Conservation (phyloP, 2,888 invertebrate genomes). For the Campoletis raptor region DNA sequence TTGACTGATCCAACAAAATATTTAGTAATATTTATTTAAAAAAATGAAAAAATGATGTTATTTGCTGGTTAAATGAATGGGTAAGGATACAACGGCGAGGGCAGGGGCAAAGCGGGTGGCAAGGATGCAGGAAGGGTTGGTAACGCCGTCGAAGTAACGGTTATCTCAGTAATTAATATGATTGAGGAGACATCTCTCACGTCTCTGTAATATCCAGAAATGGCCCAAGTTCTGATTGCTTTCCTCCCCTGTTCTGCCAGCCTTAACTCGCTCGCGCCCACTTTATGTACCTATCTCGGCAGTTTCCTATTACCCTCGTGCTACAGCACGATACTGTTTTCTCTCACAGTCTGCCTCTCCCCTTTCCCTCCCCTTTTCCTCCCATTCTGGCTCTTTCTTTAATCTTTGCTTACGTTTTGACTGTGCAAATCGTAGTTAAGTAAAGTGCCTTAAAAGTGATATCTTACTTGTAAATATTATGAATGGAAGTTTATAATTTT, state of each 20-base stretch:
- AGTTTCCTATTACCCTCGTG: slow-evolving; percentile 79
- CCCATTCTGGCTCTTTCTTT: slow-evolving; percentile 3
- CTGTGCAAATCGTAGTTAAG: slow-evolving; percentile 64
- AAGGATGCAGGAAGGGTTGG: slow-evolving; percentile 61
- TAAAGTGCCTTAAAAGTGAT: slow-evolving; percentile 74
- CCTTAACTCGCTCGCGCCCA: slow-evolving; percentile 70
- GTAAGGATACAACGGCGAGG: slow-evolving; percentile 23
- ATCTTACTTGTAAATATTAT: slow-evolving; percentile 52
- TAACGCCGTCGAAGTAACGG: slow-evolving; percentile 82
- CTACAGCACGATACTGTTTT: slow-evolving; percentile 72
- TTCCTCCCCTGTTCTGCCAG: slow-evolving; percentile 77
- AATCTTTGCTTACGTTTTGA: slow-evolving; percentile 13
- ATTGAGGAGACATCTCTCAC: slow-evolving; percentile 85
- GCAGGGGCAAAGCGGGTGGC: slow-evolving; percentile 9
- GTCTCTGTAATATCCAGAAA: slow-evolving; percentile 84
- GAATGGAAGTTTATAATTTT: slow-evolving; percentile 64
- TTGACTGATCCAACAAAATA: slow-evolving; percentile 31
- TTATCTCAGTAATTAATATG: slow-evolving; percentile 85
- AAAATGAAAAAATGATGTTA: neutral
- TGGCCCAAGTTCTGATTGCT: slow-evolving; percentile 85
- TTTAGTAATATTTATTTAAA: neutral
- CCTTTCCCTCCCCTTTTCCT: neutral
- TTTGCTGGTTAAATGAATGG: slow-evolving; percentile 22
- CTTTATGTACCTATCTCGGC: slow-evolving; percentile 78
- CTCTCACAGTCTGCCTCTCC: slow-evolving; percentile 61